Evolutionary conservation across 2,113 vertebrate species (phyloP), one percentile per base, ranked within the genome.

Genomic region (Pluvianellus socialis): DNA sequence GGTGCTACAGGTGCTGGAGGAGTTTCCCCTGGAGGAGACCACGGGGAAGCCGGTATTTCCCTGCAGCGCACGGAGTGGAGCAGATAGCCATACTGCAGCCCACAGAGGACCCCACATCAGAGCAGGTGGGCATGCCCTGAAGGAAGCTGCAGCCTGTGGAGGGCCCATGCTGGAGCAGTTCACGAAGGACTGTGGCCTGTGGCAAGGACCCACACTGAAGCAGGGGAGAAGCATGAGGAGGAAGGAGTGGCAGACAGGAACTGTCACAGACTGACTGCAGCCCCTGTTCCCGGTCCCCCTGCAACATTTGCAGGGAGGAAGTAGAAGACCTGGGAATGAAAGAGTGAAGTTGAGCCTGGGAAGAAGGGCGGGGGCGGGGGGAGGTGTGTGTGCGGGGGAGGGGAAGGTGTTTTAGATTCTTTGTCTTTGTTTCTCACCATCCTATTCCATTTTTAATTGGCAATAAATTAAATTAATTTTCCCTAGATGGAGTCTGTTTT

Each of bases 1-100:
- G 65, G 6, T 62, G 35, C 4, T 44, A 10, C 35, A n/a, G 30
- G 33, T 0, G 0, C 11, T 2, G 3, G 35, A 67, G 47, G 32
- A 14, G 6, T 14, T 58, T 82, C 9, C 6, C 28, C n/a, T 35
- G 16, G 24, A 71, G 38, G 12, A 72, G 24, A 16, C 17, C 4
- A 0, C 0, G 1, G 14, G 38, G 24, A 27, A 68, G 53, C 8
- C n/a, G 44, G 14, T 56, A 7, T 80, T 75, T 53, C 28, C 5
- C 19, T 47, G 63, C 22, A 72, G 45, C 17, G 4, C 22, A 5
- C 3, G 24, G 35, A 45, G 27, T 5, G 2, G 38, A 33, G 28
- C 26, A 82, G 66, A 11, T 38, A 33, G 24, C 42, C 8, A 8
- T 12, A 11, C 20, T 53, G 58, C 27, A 56, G 40, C 10, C 11